Evolutionary conservation across 1,140 invertebrate genomes (phyloP), one percentile per base, ranked within the genome.

Genomic region (Hydropsyche tenuis): DNA sequence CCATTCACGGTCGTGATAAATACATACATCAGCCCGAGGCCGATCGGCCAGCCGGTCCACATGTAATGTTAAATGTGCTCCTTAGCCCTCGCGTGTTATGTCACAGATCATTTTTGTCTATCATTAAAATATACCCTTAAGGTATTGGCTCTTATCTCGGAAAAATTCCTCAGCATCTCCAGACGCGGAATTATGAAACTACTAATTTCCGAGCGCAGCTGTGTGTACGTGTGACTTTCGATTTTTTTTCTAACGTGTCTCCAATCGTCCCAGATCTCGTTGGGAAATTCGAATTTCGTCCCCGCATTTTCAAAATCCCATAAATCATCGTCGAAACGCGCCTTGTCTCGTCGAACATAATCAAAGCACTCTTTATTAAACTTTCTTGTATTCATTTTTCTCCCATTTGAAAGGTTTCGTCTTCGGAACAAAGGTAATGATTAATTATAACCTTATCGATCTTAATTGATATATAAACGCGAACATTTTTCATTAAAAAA

Each of bases 121-220:
- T 73, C 72, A 73, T 73, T 73, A 73, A 73, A 73, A 73, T 27
- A 73, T 73, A 66, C 72, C 72, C 64, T 60, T 73, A 37, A 42
- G 70, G 70, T 72, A 16, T 43, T 20, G 18, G 62, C 14, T 53
- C 72, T 73, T 73, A 73, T 73, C 72, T 73, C 14, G 20, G 72
- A 73, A 65, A 72, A 73, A 73, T 73, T 73, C 72, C 72, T 30
- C 45, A 65, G 63, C 60, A 73, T 73, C 70, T 62, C n/a, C 30
- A 45, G 25, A 63, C 60, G 30, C n/a, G n/a, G 48, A 42, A 16
- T 30, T 42, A 23, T 70, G 48, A 63, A 64, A 51, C 70, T 25
- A 45, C 23, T 64, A 72, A 72, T 72, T 70, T 70, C 51, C 25
- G 11, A 46, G 37, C 68, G 18, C 65, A 27, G 65, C 43, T 25